Evolutionary conservation across 2,797 vertebrate species (phyloP), one percentile per base, ranked within the genome.

Genomic region (Hydrolagus colliei): DNA sequence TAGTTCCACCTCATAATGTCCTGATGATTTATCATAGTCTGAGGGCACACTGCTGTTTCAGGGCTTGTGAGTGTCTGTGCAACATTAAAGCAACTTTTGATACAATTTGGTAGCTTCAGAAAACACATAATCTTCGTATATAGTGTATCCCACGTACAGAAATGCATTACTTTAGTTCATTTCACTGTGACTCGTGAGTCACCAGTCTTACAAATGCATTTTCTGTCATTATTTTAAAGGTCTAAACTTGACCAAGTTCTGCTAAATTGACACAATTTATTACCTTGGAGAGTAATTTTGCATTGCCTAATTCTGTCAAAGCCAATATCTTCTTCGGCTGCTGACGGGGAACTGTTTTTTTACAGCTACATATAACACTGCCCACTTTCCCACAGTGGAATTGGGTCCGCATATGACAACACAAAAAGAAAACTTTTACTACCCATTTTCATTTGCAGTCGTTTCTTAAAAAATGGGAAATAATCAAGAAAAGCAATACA

Each of bases 301-400:
- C 68, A 67, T 84, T 84, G 65, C 65, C 79, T 84, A 18, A 9
- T 41, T 27, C 63, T 71, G 32, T 84, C 63, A 71, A 71, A 32
- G 27, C 68, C 79, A 84, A 68, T 59, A 41, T 18, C 32, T 65
- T 71, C 65, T 68, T n/a, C 16, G 20, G 71, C 67, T 41, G 32
- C 65, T 84, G 63, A 71, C 18, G 62, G 71, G 65, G 41, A 11
- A 20, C 27, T 68, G 32, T 68, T 84, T 20, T 68, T 84, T 20
- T 71, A 67, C 32, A 16, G 27, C 62, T 63, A 67, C 1, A 32
- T 35, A 32, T 41, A 32, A 80, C 65, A 74, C 68, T 35, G 41
- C 79, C 32, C 65, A 9, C 32, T 20, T 71, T 41, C 62, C 71
- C 65, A 68, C 35, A 80, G 41, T 11, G 65, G 16, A 84, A 84